Evolutionary conservation across 2,888 invertebrate genomes (phyloP), one percentile per base, ranked within the genome.

Genomic region (Phortica okadai): DNA sequence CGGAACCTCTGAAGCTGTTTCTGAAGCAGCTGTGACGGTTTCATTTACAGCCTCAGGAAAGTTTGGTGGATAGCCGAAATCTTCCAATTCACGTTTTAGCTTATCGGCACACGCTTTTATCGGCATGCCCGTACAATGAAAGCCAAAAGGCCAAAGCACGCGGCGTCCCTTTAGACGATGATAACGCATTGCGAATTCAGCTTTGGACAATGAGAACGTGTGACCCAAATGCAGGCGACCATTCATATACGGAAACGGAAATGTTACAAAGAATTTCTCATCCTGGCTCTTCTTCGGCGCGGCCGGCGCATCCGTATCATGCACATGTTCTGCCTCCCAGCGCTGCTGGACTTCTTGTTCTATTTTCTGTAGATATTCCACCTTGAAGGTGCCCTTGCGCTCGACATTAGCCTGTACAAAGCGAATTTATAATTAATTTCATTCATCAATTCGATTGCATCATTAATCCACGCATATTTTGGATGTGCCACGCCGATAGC

Each of bases 201-300:
- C 98, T 93, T 99, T 99, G 8, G 98, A 97, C 69, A 99, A 90
- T 4, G 98, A 97, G 92, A 99, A 99, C 14, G 98, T 97, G 91
- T 99, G 99, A 0, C 99, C 99, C 82, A 99, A 93, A 93, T 99
- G 99, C 75, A 99, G 94, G 67, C 97, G 94, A 10, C 99, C 99
- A 93, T 99, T 99, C 99, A 99, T 99, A 90, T 99, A 99, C 0
- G 99, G 99, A 92, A 95, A 99, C 0, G 99, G 99, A 92, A 99
- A 99, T 2, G 98, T 98, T 54, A 96, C 96, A 83, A 98, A 93
- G 90, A 96, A 99, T 90, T 99, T 99, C 80, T 97, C 96, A 86
- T 94, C 92, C 7, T 90, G 89, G 16, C 92, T 91, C 85, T 93
- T 93, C 78, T 92, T 94, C 78, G 92, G 92, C 6, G 93, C 91